phyloP scores from a whole-genome alignment of 2,113 vertebrate species.

The Percopsis transmontana region DNA sequence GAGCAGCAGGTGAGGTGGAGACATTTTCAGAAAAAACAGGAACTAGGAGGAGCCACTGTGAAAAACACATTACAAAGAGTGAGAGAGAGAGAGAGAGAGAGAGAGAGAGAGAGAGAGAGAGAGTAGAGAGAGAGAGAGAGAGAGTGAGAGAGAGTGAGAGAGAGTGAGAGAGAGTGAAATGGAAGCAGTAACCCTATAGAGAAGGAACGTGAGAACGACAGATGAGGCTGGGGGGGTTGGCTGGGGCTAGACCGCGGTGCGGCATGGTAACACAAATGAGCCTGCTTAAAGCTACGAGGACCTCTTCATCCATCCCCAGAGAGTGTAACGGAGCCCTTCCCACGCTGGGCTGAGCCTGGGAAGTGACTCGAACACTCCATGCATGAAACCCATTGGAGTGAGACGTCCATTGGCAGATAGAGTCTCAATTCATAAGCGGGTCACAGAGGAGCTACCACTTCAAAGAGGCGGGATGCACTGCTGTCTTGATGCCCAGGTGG shows the following conservation, averaged over 20 bases:
- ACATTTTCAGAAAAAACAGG: neutral
- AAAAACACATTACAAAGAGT: no score
- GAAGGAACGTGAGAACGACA: slow-evolving; percentile 27
- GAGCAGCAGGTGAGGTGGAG: neutral
- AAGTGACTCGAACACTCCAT: slow-evolving; percentile 42
- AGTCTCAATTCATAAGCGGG: slow-evolving; percentile 45
- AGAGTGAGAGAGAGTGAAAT: neutral
- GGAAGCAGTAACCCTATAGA: slow-evolving; percentile 11
- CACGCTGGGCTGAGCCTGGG: slow-evolving; percentile 28
- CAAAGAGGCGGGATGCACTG: slow-evolving; percentile 42
- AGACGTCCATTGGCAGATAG: slow-evolving; percentile 39
- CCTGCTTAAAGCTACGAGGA: slow-evolving; percentile 49
- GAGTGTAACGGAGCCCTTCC: slow-evolving; percentile 39
- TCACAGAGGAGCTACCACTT: slow-evolving; percentile 43
- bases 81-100: neutral
- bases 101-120: slow-evolving; percentile 1
- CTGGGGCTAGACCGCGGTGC: no score
- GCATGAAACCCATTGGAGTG: slow-evolving; percentile 57
- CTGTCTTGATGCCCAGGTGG: slow-evolving; percentile 32
- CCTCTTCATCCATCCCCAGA: slow-evolving; percentile 27
- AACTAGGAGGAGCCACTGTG: neutral
- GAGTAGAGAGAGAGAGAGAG: neutral
- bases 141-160: slow-evolving; percentile 5
- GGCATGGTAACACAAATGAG: slow-evolving; percentile 33
- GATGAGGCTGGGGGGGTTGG: slow-evolving; percentile 36